Evolutionary conservation across 2,797 vertebrate species (phyloP).

Genomic region (Uromys caudimaculatus): DNA sequence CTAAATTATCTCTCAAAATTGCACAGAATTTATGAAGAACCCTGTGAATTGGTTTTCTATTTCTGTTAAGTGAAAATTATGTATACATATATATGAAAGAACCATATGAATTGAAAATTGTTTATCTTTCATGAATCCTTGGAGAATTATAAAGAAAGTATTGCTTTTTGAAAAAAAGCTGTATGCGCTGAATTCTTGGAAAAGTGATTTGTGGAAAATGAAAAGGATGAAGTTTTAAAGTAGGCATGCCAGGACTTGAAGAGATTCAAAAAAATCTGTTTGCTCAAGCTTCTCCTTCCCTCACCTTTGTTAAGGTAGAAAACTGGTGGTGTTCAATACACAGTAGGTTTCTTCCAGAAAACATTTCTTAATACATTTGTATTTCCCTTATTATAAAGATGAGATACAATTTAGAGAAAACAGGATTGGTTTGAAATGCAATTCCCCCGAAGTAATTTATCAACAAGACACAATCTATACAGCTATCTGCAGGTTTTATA

Average conservation of each 20-base stretch:
- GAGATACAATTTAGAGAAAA: neutral
- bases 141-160: neutral
- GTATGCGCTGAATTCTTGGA: neutral
- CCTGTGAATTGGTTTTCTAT: neutral
- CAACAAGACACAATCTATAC: neutral
- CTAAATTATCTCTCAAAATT: neutral
- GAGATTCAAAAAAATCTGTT: neutral
- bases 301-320: neutral
- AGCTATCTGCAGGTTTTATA: neutral
- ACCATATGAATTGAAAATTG: neutral
- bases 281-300: neutral
- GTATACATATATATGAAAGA: constrained; percentile 38
- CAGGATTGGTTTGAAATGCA: neutral
- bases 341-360: neutral
- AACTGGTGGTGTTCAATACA: neutral
- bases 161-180: neutral
- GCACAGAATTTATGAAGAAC: neutral
- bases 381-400: constrained; percentile 8
- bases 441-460: neutral
- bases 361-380: neutral
- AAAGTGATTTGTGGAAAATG: neutral
- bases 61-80: constrained; percentile 24
- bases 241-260: constrained; percentile 10
- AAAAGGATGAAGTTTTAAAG: constrained; percentile 3
- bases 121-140: neutral